These are phyloP conservation scores for Poecilobothrus nobilitatus DNA, from an alignment of 2,888 invertebrate species.

Conservation along the genomic window DNA sequence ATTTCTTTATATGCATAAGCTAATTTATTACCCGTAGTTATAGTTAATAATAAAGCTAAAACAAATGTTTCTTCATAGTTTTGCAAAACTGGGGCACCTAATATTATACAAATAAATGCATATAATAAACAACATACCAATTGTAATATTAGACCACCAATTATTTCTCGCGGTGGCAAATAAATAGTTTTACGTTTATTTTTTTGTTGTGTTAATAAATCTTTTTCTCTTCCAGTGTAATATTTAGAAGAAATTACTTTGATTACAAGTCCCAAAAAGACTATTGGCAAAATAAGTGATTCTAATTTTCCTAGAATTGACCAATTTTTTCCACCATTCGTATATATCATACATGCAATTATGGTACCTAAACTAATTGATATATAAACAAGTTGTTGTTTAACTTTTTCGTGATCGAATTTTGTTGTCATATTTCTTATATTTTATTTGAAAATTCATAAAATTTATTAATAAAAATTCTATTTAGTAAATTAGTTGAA, in stretches of 20 bases:
- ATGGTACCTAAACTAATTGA: conserved; percentile 40
- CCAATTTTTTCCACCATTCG: conserved; percentile 39
- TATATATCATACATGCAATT: conserved; percentile 39
- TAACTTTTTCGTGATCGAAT: conserved; percentile 41
- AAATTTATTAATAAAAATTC: too few relatives aligned
- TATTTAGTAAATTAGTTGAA: too few relatives aligned
- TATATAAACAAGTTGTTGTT: conserved; percentile 41
- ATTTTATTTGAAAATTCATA: not conserved
- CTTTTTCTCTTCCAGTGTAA: conserved; percentile 33
- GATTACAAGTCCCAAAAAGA: conserved; percentile 37
- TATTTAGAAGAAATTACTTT: conserved; percentile 37
- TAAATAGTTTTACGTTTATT: conserved; percentile 32
- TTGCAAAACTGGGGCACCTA: conserved; percentile 43
- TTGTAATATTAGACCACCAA: conserved; percentile 36
- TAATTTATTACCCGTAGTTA: conserved; percentile 29
- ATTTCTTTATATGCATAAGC: too few relatives aligned
- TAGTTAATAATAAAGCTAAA: conserved; percentile 37
- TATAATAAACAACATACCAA: conserved; percentile 37
- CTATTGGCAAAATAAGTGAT: conserved; percentile 39
- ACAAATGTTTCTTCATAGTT: conserved; percentile 43
- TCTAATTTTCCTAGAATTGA: conserved; percentile 37
- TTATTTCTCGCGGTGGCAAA: conserved; percentile 30
- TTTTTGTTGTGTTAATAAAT: conserved; percentile 31
- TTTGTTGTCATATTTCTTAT: conserved; percentile 32
- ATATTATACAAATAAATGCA: conserved; percentile 39